These are phyloP conservation scores for Polyommatus icarus DNA, from an alignment of 2,888 invertebrate species.

Conservation along the genomic window DNA sequence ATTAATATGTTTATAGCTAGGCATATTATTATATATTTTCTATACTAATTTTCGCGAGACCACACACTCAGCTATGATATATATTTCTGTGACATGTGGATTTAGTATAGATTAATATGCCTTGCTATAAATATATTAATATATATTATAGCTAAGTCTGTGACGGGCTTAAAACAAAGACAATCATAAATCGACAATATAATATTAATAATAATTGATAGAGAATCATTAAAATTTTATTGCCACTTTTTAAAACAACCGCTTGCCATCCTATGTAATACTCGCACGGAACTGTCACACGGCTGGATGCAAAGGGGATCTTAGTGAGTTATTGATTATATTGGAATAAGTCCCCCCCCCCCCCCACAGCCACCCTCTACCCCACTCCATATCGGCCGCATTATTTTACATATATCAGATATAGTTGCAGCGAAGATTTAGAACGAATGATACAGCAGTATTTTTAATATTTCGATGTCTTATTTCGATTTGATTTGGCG, in stretches of 20 bases:
- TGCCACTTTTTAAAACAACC: not conserved
- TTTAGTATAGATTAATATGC: too few species aligned
- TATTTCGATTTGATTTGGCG: not conserved
- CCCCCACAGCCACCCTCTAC: slow-evolving; percentile 49
- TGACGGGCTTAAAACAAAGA: too few species aligned
- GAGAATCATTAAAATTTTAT: not conserved
- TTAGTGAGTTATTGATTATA: slow-evolving; percentile 81
- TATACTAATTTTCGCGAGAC: too few species aligned
- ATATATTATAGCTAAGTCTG: too few species aligned
- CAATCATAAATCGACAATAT: too few species aligned
- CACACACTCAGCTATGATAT: too few species aligned
- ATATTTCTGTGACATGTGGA: too few species aligned
- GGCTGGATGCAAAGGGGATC: slow-evolving; percentile 80
- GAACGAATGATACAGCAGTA: slow-evolving; percentile 35
- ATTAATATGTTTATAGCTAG: too few species aligned
- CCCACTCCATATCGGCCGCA: slow-evolving; percentile 75
- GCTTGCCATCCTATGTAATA: not conserved
- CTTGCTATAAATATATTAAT: too few species aligned
- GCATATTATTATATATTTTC: too few species aligned
- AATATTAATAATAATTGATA: too few species aligned
- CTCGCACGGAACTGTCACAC: slow-evolving; percentile 73
- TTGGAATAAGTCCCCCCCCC: slow-evolving; percentile 78
- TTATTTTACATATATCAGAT: slow-evolving; percentile 80
- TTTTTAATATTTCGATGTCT: slow-evolving; percentile 20
- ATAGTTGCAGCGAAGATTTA: slow-evolving; percentile 73